A percentile compares a stretch with the other conserved stretches of the same genome.
phyloP scores from a whole-genome alignment of 64 coral and sea anemone species.

The Actinia equina region DNA sequence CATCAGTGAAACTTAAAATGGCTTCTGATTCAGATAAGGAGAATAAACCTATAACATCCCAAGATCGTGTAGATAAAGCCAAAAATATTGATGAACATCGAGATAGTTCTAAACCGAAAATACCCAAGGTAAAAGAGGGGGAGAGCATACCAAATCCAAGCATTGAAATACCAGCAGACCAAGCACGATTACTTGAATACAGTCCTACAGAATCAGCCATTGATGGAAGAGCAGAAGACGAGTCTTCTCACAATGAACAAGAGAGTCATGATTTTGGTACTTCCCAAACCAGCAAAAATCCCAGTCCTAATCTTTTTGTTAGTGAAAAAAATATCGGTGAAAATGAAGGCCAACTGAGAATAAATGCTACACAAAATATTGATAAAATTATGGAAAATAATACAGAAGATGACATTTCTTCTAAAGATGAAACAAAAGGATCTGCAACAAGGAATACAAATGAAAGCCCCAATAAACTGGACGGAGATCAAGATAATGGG shows the following conservation, averaged over 20 bases:
- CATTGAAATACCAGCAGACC: neutral
- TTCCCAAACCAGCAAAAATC: neutral
- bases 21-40: neutral
- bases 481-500: neutral
- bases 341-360: neutral
- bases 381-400: neutral
- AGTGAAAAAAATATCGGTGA: neutral
- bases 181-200: neutral
- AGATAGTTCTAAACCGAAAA: neutral
- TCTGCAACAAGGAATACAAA: neutral
- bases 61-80: neutral
- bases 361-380: neutral
- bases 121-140: neutral
- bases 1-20: neutral
- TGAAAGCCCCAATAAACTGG: neutral
- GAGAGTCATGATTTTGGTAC: neutral
- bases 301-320: neutral
- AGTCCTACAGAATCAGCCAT: constrained; percentile 16
- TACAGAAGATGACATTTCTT: neutral
- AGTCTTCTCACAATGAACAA: neutral
- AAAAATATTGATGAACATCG: neutral
- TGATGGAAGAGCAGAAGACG: neutral
- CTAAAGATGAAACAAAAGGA: neutral
- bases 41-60: neutral
- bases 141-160: neutral